Conservation (phyloP, 2,113 vertebrate genomes). For the Gallinago jamesoni region DNA sequence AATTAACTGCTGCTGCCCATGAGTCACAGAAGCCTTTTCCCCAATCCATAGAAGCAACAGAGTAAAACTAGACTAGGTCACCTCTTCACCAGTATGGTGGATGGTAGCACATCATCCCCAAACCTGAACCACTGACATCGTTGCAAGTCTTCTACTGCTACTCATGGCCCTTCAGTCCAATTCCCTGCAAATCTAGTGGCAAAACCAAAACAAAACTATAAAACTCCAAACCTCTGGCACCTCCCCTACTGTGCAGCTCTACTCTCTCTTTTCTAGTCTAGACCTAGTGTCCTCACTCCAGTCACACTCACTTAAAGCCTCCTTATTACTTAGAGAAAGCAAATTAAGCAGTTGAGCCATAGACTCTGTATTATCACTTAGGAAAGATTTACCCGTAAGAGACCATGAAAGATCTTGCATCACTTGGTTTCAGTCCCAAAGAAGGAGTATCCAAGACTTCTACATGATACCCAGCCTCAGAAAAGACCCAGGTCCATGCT, state of each 20-base stretch:
- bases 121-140: rapidly evolving
- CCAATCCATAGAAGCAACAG: background rate
- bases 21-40: background rate
- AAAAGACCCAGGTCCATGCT: background rate
- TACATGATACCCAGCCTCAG: background rate
- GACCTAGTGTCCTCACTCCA: background rate
- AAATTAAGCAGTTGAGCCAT: background rate
- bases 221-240: background rate
- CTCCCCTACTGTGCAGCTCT: rapidly evolving
- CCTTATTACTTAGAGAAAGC: background rate
- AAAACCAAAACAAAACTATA: background rate
- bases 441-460: background rate
- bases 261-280: background rate
- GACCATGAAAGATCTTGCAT: background rate
- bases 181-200: background rate
- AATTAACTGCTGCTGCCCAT: background rate
- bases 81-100: background rate
- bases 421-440: background rate
- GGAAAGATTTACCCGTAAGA: background rate
- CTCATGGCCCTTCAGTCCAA: background rate
- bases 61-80: background rate
- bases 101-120: background rate
- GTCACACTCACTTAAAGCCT: background rate
- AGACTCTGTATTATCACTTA: background rate
- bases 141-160: background rate